A percentile compares a stretch with the other conserved stretches of the same genome.
Conservation (phyloP, 2,113 vertebrate genomes). For the Spilogale gracilis region DNA sequence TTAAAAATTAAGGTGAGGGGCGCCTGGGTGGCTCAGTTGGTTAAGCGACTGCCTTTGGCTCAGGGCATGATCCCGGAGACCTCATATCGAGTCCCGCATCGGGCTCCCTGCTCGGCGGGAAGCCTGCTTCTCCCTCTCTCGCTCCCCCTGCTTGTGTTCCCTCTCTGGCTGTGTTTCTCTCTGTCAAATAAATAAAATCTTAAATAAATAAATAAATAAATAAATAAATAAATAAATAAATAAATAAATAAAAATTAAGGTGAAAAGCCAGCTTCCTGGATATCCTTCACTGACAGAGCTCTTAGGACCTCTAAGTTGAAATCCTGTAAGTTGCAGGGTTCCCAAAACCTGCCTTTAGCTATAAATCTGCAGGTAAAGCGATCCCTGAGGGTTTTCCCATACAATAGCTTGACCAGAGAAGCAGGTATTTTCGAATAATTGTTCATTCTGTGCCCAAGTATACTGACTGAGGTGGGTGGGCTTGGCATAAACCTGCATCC, state of each 20-base stretch:
- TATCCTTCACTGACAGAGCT: not conserved
- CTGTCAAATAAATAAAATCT: no score
- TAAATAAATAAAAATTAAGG: not conserved
- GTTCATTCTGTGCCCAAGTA: slow-evolving; percentile 25
- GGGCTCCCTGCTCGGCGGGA: no score
- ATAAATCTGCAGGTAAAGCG: not conserved
- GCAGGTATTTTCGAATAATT: not conserved
- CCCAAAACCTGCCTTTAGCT: not conserved
- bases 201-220: no score
- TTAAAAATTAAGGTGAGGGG: not conserved
- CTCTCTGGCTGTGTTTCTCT: no score
- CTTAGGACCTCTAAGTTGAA: not conserved
- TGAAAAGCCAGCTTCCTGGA: not conserved
- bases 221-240: no score
- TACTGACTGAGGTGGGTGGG: not conserved
- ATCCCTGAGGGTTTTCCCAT: not conserved
- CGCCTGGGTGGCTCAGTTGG: no score
- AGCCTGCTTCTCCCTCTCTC: no score
- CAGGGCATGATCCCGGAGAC: no score
- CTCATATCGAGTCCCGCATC: no score
- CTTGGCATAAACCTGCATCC: not conserved
- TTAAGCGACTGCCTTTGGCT: no score
- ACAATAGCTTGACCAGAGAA: not conserved
- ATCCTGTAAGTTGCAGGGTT: not conserved
- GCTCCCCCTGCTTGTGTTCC: no score